These are phyloP conservation scores for Protosalanx chinensis DNA, from an alignment of 2,797 vertebrate species.

Conservation along the genomic window DNA sequence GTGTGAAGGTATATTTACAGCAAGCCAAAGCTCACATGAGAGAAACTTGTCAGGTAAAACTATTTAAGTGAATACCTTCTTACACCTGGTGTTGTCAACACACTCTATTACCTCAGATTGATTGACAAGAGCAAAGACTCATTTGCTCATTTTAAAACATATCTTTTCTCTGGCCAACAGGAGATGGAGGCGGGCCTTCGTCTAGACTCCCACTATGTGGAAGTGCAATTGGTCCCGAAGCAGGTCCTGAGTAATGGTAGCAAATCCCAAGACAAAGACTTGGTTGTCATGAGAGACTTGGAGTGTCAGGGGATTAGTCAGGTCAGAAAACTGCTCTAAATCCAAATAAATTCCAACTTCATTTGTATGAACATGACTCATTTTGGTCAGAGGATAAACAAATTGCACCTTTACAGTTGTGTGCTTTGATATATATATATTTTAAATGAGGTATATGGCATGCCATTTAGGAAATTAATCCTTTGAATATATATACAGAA, in stretches of 20 bases:
- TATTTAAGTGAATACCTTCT: not conserved
- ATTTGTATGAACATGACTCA: not conserved
- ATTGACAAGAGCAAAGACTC: not conserved
- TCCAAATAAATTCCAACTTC: not conserved
- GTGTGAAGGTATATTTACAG: slow-evolving; percentile 68
- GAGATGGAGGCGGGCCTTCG: slow-evolving; percentile 55
- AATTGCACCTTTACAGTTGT: not conserved
- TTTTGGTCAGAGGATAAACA: not conserved
- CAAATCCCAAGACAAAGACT: slow-evolving; percentile 80
- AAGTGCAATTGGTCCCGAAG: slow-evolving; percentile 68
- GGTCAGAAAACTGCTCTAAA: slow-evolving; percentile 46
- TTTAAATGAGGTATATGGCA: too few relatives aligned
- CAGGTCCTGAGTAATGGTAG: slow-evolving; percentile 69
- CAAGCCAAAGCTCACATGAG: slow-evolving; percentile 65
- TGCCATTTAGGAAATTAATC: too few relatives aligned
- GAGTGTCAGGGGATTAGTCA: slow-evolving; percentile 64
- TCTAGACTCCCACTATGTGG: slow-evolving; percentile 73
- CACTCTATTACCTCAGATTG: not conserved
- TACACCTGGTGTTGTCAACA: not conserved
- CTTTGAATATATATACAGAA: too few relatives aligned
- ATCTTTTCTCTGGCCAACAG: not conserved
- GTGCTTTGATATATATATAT: slow-evolving; percentile 22
- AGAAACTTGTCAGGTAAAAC: slow-evolving; percentile 50
- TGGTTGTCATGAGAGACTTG: slow-evolving; percentile 68
- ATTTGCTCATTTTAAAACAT: not conserved